phyloP scores from a whole-genome alignment of 2,113 vertebrate species.

The Pelmatolapia mariae region DNA sequence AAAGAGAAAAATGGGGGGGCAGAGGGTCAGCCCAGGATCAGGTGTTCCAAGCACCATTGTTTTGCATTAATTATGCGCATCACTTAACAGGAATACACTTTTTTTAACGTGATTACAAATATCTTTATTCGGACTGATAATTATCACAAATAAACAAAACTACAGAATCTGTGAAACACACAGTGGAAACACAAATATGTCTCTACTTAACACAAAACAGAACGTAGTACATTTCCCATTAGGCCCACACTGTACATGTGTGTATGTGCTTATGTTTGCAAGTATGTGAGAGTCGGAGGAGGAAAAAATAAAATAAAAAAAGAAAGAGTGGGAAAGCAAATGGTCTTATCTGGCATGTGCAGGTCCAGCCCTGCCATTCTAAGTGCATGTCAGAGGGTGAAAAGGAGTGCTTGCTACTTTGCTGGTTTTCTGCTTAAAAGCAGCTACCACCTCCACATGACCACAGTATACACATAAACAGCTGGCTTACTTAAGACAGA shows the following conservation, averaged over 20 bases:
- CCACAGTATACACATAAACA: neutral
- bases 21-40: neutral
- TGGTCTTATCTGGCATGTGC: slow-evolving; percentile 57
- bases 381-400: slow-evolving; percentile 23
- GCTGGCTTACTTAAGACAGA: slow-evolving; percentile 25
- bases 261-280: slow-evolving; percentile 8
- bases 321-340: slow-evolving; percentile 3
- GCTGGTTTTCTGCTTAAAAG: slow-evolving; percentile 11
- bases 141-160: neutral
- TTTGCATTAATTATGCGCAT: neutral
- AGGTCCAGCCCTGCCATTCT: slow-evolving; percentile 44
- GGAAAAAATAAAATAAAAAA: neutral
- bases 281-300: neutral
- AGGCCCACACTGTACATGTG: neutral
- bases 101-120: neutral
- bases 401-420: neutral
- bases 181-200: neutral
- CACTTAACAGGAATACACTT: neutral
- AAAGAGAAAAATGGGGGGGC: neutral
- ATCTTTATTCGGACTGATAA: slow-evolving; percentile 25
- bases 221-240: neutral
- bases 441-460: neutral
- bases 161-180: neutral
- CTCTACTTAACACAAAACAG: slow-evolving; percentile 29
- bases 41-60: neutral